Evolutionary conservation across 2,888 invertebrate species (phyloP).

Genomic region (Leptodirus hochenwartii): DNA sequence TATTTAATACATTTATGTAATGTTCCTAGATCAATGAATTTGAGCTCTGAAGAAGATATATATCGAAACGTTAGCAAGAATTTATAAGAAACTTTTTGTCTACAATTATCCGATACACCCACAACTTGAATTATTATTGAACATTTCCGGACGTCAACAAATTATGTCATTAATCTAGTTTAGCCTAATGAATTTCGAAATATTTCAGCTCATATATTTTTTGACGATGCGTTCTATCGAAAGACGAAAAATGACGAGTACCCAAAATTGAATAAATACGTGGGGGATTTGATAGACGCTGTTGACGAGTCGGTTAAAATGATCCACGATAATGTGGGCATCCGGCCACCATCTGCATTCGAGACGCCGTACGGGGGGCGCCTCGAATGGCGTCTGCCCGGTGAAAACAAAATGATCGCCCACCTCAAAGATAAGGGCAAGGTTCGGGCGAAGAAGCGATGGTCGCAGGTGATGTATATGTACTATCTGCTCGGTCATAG

Average conservation of each 20-base stretch:
- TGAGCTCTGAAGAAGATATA: too few species aligned
- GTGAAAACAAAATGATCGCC: slow-evolving; percentile 65
- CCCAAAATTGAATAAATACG: slow-evolving; percentile 50
- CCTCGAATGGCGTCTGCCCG: slow-evolving; percentile 67
- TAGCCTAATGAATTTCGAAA: too few species aligned
- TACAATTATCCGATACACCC: too few species aligned
- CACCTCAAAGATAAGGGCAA: slow-evolving; percentile 81
- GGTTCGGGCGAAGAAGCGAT: slow-evolving; percentile 77
- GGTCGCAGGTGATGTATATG: slow-evolving; percentile 95
- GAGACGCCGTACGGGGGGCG: slow-evolving; percentile 78
- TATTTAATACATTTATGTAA: too few species aligned
- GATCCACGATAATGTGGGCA: slow-evolving; percentile 37
- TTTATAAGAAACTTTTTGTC: too few species aligned
- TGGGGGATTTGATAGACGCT: slow-evolving; percentile 48
- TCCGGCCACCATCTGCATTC: slow-evolving; percentile 52
- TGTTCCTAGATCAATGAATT: too few species aligned
- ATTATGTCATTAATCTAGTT: too few species aligned
- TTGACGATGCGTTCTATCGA: slow-evolving; percentile 67
- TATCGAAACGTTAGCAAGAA: too few species aligned
- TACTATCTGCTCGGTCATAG: slow-evolving; percentile 73
- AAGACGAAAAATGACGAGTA: slow-evolving; percentile 37
- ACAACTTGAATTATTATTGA: too few species aligned
- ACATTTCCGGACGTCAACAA: too few species aligned
- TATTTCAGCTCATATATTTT: slow-evolving; percentile 54
- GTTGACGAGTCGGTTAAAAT: slow-evolving; percentile 60